These are phyloP conservation scores for Diabrotica undecimpunctata DNA, from an alignment of 1,140 invertebrate species.

Conservation along the genomic window DNA sequence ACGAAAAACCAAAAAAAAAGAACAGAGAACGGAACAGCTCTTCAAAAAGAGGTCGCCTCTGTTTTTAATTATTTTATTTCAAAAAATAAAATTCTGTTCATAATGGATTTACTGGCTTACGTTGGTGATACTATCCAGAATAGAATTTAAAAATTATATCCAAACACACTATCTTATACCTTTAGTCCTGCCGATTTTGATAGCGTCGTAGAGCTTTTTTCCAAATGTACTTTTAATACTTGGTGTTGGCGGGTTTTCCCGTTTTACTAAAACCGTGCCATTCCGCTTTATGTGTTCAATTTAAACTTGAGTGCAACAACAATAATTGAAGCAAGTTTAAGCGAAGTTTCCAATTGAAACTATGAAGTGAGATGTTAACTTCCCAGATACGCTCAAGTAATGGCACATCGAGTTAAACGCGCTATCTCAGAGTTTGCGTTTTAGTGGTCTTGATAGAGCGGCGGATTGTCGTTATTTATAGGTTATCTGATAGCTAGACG, in stretches of 20 bases:
- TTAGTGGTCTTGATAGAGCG: slow-evolving; percentile 5
- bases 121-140: too few relatives aligned
- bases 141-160: too few relatives aligned
- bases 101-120: too few relatives aligned
- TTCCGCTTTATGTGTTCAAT: slow-evolving; percentile 28
- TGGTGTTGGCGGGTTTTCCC: not conserved
- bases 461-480: slow-evolving; percentile 18
- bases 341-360: slow-evolving; percentile 31
- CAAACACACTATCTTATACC: too few relatives aligned
- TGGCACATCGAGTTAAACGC: slow-evolving; percentile 16
- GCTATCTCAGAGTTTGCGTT: slow-evolving; percentile 16
- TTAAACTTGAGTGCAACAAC: slow-evolving; percentile 29
- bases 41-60: too few relatives aligned
- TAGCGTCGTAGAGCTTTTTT: not conserved
- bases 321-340: slow-evolving; percentile 33
- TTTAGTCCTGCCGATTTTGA: too few relatives aligned
- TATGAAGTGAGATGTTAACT: slow-evolving; percentile 32
- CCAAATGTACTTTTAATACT: not conserved
- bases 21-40: too few relatives aligned
- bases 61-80: too few relatives aligned
- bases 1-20: too few relatives aligned
- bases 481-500: slow-evolving; percentile 14
- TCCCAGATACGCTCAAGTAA: slow-evolving; percentile 23
- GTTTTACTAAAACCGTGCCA: slow-evolving; percentile 16
- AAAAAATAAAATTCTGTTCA: too few relatives aligned